These are phyloP conservation scores for Osmoderma eremita DNA, from an alignment of 2,888 invertebrate species.

Conservation along the genomic window DNA sequence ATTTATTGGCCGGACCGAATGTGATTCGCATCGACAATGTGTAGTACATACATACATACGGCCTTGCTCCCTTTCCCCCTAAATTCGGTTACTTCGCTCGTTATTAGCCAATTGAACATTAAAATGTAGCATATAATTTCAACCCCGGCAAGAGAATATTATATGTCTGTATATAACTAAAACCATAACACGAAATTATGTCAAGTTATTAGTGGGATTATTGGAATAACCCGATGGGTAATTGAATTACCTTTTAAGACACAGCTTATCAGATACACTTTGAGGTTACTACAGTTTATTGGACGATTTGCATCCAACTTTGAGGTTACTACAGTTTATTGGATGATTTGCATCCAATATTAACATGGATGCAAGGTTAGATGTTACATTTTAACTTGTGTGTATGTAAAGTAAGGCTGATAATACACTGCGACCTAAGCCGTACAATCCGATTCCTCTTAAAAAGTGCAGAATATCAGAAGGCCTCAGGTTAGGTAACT, in stretches of 20 bases:
- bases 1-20: constrained; percentile 29
- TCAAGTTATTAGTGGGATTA: constrained; percentile 11
- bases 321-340: not conserved
- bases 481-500: too few relatives aligned
- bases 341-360: not conserved
- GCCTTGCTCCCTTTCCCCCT: not conserved
- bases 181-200: constrained; percentile 23
- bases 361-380: too few relatives aligned
- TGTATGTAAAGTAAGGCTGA: too few relatives aligned
- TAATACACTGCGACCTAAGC: too few relatives aligned
- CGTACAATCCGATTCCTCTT: too few relatives aligned
- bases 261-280: not conserved
- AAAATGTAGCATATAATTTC: constrained; percentile 23
- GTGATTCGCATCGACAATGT: constrained; percentile 30
- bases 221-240: not conserved
- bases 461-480: too few relatives aligned
- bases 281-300: not conserved
- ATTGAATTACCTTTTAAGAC: not conserved
- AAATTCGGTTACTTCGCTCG: constrained; percentile 32
- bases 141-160: constrained; percentile 16
- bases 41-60: not conserved
- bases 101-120: constrained; percentile 36
- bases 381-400: too few relatives aligned
- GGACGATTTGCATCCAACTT: not conserved
- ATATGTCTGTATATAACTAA: constrained; percentile 11